Percentiles rank a stretch among this genome's conserved stretches.
These are phyloP conservation scores for Drosophila yooni DNA, from an alignment of 2,888 invertebrate species.

Conservation along the genomic window DNA sequence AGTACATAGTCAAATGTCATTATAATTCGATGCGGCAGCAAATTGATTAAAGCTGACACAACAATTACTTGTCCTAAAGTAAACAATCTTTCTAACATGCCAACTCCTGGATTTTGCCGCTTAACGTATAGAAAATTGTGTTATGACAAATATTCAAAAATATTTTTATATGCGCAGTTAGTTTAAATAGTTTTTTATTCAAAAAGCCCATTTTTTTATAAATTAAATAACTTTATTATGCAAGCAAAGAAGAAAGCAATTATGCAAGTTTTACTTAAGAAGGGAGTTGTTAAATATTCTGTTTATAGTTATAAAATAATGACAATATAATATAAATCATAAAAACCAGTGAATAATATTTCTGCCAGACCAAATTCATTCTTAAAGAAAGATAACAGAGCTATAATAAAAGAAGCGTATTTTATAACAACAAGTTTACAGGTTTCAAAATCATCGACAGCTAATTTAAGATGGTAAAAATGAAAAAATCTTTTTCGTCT, in stretches of 20 bases:
- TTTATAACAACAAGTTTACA: not conserved
- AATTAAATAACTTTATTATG: not conserved
- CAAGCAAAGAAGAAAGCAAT: not conserved
- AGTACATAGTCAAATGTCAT: slow-evolving; percentile 44
- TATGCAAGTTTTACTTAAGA: not conserved
- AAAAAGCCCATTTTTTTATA: not conserved
- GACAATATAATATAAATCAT: not conserved
- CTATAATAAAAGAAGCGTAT: not conserved
- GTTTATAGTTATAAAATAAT: not conserved
- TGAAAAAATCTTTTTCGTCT: not conserved
- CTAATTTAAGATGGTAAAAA: not conserved
- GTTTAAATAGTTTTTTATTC: not conserved
- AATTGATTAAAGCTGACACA: slow-evolving; percentile 52
- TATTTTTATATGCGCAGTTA: not conserved
- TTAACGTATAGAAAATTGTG: not conserved
- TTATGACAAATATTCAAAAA: not conserved
- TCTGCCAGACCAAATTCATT: not conserved
- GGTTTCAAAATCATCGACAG: not conserved
- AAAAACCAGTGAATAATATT: not conserved
- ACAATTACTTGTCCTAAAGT: slow-evolving; percentile 18
- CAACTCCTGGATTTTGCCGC: not conserved
- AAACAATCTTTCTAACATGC: slow-evolving; percentile 19
- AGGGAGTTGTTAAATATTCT: not conserved
- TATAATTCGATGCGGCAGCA: slow-evolving; percentile 64
- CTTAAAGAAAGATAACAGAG: not conserved